Evolutionary conservation across 2,888 invertebrate genomes (phyloP), one percentile per base, ranked within the genome.

Genomic region (Cataglyphis albicans): DNA sequence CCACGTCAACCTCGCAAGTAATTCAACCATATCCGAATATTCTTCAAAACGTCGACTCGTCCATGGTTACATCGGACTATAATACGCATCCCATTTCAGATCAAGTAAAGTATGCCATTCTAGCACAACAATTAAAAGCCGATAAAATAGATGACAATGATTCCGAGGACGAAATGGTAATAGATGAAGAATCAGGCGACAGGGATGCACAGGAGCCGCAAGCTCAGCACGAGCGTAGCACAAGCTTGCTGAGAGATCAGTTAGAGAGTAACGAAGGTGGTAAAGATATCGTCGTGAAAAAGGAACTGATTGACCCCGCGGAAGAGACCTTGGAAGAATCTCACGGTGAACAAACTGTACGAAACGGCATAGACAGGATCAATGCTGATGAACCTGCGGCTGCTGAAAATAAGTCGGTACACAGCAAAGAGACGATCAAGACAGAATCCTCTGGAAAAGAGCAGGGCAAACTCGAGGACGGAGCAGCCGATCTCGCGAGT

Each of bases 71-170:
- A 94, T 86, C 94, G 94, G 29, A 91, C 93, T 67, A 95, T 94
- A 59, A 94, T 92, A 86, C 92, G 95, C 92, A 93, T 90, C 85
- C 93, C 15, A 96, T 97, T 32, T 96, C 96, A 0, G 96, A 96
- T 87, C 96, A 97, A 90, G 96, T 98, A 0, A 97, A 97, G 91
- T 97, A 96, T 88, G 98, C 98, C 0, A 96, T 98, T 67, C 92
- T 98, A 86, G 97, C 98, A 21, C 97, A 98, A 89, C 98, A 98
- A 90, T 95, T 98, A 3, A 97, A 97, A 82, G 87, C 84, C 55
- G 93, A 91, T 86, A 90, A 93, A 65, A 95, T 95, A 82, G 96
- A 96, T 80, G 96, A 96, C 63, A 96, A 96, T 91, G 97, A 97
- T 84, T 96, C 96, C 86, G 97, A 97, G 3, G 97, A 97, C 84